phyloP scores from a whole-genome alignment of 2,797 vertebrate species.

The Karalla daura region DNA sequence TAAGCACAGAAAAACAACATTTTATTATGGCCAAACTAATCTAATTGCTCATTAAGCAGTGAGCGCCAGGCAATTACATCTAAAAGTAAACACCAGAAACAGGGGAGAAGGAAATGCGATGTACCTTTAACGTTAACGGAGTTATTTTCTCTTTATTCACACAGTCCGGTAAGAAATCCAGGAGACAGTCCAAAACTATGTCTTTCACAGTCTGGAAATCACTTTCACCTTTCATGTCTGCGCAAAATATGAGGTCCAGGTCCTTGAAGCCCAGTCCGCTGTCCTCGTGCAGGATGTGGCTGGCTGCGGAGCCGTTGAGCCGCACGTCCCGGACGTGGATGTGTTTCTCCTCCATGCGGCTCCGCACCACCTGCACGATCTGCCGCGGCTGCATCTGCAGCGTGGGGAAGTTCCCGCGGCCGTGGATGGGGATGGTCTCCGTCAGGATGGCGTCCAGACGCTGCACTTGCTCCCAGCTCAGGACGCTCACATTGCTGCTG shows the following conservation, averaged over 20 bases:
- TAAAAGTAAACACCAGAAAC: conserved; percentile 25
- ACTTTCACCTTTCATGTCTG: conserved; percentile 92
- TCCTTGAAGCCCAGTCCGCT: conserved; percentile 98
- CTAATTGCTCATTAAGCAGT: conserved; percentile 56
- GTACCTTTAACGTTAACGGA: conserved; percentile 96
- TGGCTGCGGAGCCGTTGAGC: conserved; percentile 96
- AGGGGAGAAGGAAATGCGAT: not conserved
- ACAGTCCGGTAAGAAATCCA: conserved; percentile 97
- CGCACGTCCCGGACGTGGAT: conserved; percentile 94
- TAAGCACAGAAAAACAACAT: conserved; percentile 72
- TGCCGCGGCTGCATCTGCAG: conserved; percentile 95
- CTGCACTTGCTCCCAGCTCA: conserved; percentile 98
- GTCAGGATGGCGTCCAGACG: conserved; percentile 94
- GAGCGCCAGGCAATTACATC: conserved; percentile 25
- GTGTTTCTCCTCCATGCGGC: conserved; percentile 91
- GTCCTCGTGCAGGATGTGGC: conserved; percentile 95
- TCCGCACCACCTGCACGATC: conserved; percentile 96
- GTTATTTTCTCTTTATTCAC: conserved; percentile 99
- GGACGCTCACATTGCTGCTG: conserved; percentile 89
- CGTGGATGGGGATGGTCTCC: conserved; percentile 98
- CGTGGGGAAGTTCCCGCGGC: conserved; percentile 98
- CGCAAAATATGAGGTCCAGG: conserved; percentile 98
- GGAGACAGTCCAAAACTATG: conserved; percentile 96
- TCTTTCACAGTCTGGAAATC: conserved; percentile 99
- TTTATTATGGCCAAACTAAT: conserved; percentile 71